Base-by-base conservation (phyloP, 1,140 invertebrate genomes). In the Cardiocondyla obscurior region DNA sequence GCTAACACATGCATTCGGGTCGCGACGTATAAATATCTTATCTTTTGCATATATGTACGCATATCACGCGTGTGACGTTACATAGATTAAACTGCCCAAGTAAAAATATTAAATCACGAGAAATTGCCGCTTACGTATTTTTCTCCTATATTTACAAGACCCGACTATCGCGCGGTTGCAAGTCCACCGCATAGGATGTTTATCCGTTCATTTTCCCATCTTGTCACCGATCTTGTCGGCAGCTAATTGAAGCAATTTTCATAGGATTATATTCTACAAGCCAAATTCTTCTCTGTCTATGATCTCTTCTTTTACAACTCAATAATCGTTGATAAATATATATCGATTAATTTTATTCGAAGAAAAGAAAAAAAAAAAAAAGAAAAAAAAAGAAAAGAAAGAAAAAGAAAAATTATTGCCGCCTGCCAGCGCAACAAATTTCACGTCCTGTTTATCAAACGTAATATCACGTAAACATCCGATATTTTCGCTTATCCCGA, bases 11-110 rank as follows among this genome's bases (percentile, higher is more conserved):
- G 74, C 62, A 79, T 79, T 67, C 74, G 62, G 62, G 74, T 79
- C 74, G 46, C 62, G 33, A 67, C 12, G 33, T 69, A 79, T 69
- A 79, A 79, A 79, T 79, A 79, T 79, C 74, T 79, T 79, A 79
- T 67, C 62, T 69, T 25, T 42, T 22, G 33, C 46, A 30, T 36
- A 39, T 4, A 1, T n/a, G 36, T 53, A 55, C 25, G 36, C 25
- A 53, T 69, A 79, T 14, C 55, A 19, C n/a, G n/a, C n/a, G n/a
- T n/a, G n/a, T 19, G 46, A 16, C 39, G 25, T 16, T 33, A 3
- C 46, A 22, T 12, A 69, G 25, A 79, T 79, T 79, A 79, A 79
- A 39, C 67, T 55, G 22, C 19, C 5, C 12, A 69, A 16, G 8
- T 22, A 19, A 64, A 51, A 22, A 14, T 19, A 53, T 3, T 53